phyloP scores from a whole-genome alignment of 2,888 invertebrate species.

The Drosophila anceps region DNA sequence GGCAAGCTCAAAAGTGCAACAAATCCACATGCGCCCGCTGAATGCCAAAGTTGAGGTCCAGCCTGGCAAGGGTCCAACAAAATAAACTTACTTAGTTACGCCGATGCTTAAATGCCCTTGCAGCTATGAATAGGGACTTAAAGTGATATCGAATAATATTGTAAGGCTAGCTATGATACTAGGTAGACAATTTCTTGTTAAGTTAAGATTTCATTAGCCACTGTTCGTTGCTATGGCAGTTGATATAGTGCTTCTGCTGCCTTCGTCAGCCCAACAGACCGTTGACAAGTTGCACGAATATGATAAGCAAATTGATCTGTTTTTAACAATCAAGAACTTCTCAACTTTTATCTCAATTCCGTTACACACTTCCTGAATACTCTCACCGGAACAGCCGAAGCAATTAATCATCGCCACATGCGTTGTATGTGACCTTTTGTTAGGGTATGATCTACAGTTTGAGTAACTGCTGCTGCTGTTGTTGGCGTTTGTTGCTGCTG shows the following conservation, averaged over 20 bases:
- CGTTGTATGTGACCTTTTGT: constrained; percentile 49
- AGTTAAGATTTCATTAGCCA: background rate
- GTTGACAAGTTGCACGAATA: background rate
- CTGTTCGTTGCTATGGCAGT: background rate
- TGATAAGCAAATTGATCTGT: background rate
- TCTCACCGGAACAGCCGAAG: constrained; percentile 20
- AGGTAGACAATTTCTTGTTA: background rate
- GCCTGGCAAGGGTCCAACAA: constrained; percentile 44
- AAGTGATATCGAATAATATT: background rate
- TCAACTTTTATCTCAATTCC: background rate
- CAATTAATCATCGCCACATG: constrained; percentile 70
- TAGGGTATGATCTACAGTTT: constrained; percentile 8
- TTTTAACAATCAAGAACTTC: no score
- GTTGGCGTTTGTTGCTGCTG: constrained; percentile 16
- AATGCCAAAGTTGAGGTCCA: constrained; percentile 56
- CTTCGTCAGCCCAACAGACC: background rate
- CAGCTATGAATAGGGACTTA: background rate
- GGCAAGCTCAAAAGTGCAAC: constrained; percentile 46
- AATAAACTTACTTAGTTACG: background rate
- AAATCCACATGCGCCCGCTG: constrained; percentile 28
- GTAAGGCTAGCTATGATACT: background rate
- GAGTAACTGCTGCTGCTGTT: constrained; percentile 9
- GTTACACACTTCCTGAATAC: background rate
- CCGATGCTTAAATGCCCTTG: background rate
- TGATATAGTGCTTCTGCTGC: background rate